A percentile compares a stretch with the other conserved stretches of the same genome.
phyloP scores from a whole-genome alignment of 2,797 vertebrate genomes.

The Eospalax fontanierii region DNA sequence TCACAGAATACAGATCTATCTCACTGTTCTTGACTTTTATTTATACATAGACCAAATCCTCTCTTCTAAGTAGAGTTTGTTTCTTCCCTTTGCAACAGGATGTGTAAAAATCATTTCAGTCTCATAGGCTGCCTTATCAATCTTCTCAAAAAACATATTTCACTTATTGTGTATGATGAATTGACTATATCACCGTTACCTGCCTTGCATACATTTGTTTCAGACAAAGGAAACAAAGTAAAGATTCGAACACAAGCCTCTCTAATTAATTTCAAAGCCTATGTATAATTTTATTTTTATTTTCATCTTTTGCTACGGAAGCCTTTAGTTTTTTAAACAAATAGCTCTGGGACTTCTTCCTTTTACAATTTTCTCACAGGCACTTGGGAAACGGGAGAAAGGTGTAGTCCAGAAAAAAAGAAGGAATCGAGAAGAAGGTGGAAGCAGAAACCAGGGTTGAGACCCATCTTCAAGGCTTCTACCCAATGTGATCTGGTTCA shows the following conservation, averaged over 20 bases:
- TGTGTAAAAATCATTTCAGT: conserved; percentile 10
- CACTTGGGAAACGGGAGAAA: background rate
- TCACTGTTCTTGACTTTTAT: conserved; percentile 34
- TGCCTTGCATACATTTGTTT: background rate
- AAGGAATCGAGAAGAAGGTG: background rate
- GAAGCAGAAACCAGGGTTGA: background rate
- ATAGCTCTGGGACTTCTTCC: conserved; percentile 4
- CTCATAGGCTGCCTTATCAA: background rate
- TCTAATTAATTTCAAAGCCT: conserved; percentile 46
- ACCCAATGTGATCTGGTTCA: conserved; percentile 10
- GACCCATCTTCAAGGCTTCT: background rate
- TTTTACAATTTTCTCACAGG: conserved; percentile 33
- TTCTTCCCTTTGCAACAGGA: background rate
- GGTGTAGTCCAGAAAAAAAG: background rate
- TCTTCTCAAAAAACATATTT: conserved; percentile 33
- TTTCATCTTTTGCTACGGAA: background rate
- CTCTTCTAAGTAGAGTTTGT: conserved; percentile 7
- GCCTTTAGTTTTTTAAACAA: conserved; percentile 14
- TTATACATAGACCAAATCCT: conserved; percentile 35
- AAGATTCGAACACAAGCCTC: background rate
- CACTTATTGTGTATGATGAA: background rate
- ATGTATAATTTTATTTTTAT: background rate
- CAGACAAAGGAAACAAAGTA: background rate
- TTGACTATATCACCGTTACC: too few species aligned
- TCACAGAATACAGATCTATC: background rate